Base-by-base conservation (phyloP, 2,113 vertebrate species). In the Chamaetylas fuelleborni region DNA sequence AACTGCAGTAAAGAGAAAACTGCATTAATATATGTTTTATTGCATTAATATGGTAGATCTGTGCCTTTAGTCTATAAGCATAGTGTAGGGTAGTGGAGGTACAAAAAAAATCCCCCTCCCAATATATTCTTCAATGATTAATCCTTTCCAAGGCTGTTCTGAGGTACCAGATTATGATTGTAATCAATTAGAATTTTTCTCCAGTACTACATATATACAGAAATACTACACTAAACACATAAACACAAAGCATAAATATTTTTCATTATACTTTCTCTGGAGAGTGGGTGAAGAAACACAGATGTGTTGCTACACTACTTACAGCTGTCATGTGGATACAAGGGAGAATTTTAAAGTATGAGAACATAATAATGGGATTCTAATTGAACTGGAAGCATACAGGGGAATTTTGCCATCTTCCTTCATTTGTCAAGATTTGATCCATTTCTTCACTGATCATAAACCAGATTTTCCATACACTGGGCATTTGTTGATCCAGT, bases 1-100 rank as follows among this genome's bases (percentile, higher is more conserved):
- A 42, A 48, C 28, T 74, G 22, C 57, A 88, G 11, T 43, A 61
- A 34, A 81, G 26, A 48, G 8, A 12, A 80, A 81, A 36, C 28
- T 77, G 14, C 14, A 31, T 36, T 67, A 72, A 61, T 56, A 42
- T 1, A 7, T 29, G 47, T 8, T 60, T 92, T 60, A 81, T 47
- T 95, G 23, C 14, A 73, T 56, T 65, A 76, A 20, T 56, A 20
- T 23, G 48, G 69, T 12, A 73, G 26, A 69, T 70, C 9, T 56
- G 13, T 28, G 8, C 33, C 51, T 85, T 82, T 58, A 26, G 17
- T n/a, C 9, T 76, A 2, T 26, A 61, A 70, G 5, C 3, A 3
- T 12, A 38, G 11, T 5, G 4, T 34, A n/a, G 2, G 4, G 2
- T 51, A 53, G 40, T 20, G 8, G 8, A 12, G 6, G 3, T 38